Evolutionary conservation across 2,113 vertebrate genomes (phyloP), one percentile per base, ranked within the genome.

Genomic region (Coregonus clupeaformis): DNA sequence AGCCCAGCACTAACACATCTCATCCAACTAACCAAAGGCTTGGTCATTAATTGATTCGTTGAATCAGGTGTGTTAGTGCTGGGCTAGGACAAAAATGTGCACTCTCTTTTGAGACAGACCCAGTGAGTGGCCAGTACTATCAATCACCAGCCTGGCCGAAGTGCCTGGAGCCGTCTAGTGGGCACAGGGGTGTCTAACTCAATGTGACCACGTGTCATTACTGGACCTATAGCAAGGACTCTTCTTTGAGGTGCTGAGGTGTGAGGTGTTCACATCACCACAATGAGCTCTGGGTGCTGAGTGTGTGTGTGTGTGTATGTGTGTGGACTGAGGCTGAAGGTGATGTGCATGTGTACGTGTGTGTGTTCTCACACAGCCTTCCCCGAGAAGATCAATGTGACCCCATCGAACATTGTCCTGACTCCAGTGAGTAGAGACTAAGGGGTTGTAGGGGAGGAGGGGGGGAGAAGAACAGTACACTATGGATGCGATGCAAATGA

Each of bases 401-500:
- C 84, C 80, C 74, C 84, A 75, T 78, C 60, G 78, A 88, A 52
- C 75, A 87, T 76, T 75, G 86, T 81, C 81, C 79, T 87, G 86
- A 79, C 81, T 52, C 83, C 82, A 82, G n/a, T 64, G 80, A 85
- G 86, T 89, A 77, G 81, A 27, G 45, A 25, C 13, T 6, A 32
- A 12, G 14, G 25, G 6, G 20, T 24, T 30, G 36, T 73, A 77
- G 14, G n/a, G 79, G 75, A 70, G 63, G 76, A 74, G 77, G 77
- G 74, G 78, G 77, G 78, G 67, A 75, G n/a, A 84, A 59, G 74
- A 84, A 84, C 80, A 85, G 84, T 59, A 76, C 70, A 65, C 86
- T 89, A 91, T 90, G 85, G 87, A 90, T 89, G 88, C 80, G 71
- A 92, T 89, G 91, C 90, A 91, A 92, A 92, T 91, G 89, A 85